These are phyloP conservation scores for Helicoverpa armigera DNA, from an alignment of 1,140 invertebrate genomes.

Conservation along the genomic window DNA sequence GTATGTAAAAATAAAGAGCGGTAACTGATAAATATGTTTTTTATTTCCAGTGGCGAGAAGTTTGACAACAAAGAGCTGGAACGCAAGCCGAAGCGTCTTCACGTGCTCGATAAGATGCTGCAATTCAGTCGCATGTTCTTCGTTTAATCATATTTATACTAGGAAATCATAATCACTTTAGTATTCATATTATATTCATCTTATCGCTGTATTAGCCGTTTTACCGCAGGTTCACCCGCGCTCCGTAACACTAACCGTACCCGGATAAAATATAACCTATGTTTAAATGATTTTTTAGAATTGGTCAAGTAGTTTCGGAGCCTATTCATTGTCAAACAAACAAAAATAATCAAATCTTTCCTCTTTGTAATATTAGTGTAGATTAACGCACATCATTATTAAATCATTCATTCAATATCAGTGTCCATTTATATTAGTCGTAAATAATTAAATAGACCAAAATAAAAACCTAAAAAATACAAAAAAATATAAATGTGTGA, in stretches of 20 bases:
- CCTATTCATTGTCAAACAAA: no score
- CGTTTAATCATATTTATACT: slow-evolving; percentile 59
- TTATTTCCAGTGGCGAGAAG: slow-evolving; percentile 70
- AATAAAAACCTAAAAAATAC: background rate
- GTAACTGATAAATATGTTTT: slow-evolving; percentile 40
- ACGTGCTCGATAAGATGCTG: slow-evolving; percentile 74
- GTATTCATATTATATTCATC: background rate
- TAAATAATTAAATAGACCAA: background rate
- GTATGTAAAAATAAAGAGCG: no score
- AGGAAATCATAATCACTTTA: background rate
- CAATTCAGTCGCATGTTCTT: slow-evolving; percentile 79
- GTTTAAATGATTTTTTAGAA: no score
- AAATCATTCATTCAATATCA: no score
- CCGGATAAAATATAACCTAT: no score
- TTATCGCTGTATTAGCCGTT: background rate
- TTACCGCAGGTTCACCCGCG: no score
- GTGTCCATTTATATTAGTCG: no score
- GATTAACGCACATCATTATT: no score
- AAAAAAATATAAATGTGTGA: background rate
- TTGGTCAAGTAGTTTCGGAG: no score
- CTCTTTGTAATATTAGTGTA: no score
- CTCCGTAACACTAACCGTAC: no score
- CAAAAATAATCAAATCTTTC: no score
- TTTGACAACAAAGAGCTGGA: slow-evolving; percentile 73
- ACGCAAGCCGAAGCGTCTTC: slow-evolving; percentile 66